Conservation (phyloP, 2,888 invertebrate species). For the Luperina testacea region DNA sequence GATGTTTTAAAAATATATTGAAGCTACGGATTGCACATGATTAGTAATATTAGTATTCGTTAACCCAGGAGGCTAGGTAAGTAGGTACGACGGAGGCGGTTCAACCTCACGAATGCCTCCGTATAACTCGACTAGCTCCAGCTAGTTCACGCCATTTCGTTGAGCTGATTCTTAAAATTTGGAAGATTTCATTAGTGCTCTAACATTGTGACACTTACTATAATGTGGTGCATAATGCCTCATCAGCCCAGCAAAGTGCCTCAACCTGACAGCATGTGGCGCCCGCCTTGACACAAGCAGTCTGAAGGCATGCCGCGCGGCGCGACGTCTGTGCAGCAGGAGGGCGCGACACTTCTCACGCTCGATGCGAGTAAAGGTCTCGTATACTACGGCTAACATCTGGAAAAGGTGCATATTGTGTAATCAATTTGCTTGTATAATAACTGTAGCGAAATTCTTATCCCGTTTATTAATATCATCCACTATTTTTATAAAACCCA, state of each 20-base stretch:
- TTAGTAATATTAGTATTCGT: not conserved
- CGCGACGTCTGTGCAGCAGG: constrained; percentile 94
- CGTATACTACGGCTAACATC: constrained; percentile 97
- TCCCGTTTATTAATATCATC: not conserved
- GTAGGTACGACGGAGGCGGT: not conserved
- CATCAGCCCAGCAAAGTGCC: constrained; percentile 95
- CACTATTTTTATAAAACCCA: not conserved
- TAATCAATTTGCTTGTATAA: not conserved
- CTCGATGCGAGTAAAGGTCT: constrained; percentile 96
- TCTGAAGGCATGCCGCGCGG: constrained; percentile 95
- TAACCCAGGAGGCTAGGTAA: not conserved
- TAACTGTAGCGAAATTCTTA: not conserved
- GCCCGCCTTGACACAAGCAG: constrained; percentile 94
- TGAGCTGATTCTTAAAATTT: not conserved
- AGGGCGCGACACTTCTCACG: constrained; percentile 96
- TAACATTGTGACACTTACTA: constrained; percentile 69
- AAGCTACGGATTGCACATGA: not conserved
- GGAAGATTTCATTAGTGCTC: not conserved
- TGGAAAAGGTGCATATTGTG: constrained; percentile 72
- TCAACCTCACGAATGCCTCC: not conserved
- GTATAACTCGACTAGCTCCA: not conserved
- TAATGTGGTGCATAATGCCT: constrained; percentile 94
- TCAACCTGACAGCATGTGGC: constrained; percentile 92
- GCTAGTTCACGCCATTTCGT: not conserved
- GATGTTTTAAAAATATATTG: not conserved